A percentile compares a stretch with the other conserved stretches of the same genome.
Evolutionary conservation across 2,888 invertebrate species (phyloP).

Genomic region (Emmelina monodactyla): DNA sequence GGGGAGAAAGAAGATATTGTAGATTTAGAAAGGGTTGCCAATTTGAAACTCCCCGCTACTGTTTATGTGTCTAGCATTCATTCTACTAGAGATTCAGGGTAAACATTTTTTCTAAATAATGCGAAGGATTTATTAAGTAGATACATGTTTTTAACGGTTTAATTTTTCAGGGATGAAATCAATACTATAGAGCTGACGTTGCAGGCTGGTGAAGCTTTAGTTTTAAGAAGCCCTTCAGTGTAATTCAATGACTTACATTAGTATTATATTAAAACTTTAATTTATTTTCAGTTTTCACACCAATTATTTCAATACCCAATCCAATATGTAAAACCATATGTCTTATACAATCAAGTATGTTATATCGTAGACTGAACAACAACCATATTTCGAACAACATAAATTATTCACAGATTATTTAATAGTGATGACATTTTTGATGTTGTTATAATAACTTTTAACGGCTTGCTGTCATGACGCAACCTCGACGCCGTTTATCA

Average conservation of each 20-base stretch:
- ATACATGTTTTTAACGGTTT: not conserved
- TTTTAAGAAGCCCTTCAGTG: slow-evolving; percentile 25
- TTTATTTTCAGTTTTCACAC: too few relatives aligned
- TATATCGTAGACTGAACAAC: too few relatives aligned
- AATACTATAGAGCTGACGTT: slow-evolving; percentile 19
- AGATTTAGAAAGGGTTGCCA: slow-evolving; percentile 26
- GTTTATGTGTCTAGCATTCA: slow-evolving; percentile 29
- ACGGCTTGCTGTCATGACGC: too few relatives aligned
- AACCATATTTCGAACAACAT: too few relatives aligned
- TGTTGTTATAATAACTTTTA: too few relatives aligned
- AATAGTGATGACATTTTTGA: not conserved
- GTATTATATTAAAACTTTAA: too few relatives aligned
- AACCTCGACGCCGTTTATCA: too few relatives aligned
- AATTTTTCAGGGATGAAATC: slow-evolving; percentile 22
- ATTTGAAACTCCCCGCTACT: slow-evolving; percentile 23
- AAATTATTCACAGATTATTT: not conserved
- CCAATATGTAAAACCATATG: too few relatives aligned
- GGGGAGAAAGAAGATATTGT: slow-evolving; percentile 32
- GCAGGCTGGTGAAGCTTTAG: slow-evolving; percentile 32
- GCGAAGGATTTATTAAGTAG: not conserved
- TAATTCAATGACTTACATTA: slow-evolving; percentile 12
- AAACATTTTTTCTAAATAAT: slow-evolving; percentile 10
- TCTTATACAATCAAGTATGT: too few relatives aligned
- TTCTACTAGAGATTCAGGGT: slow-evolving; percentile 26
- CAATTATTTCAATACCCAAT: too few relatives aligned